These are phyloP conservation scores for Menidia menidia DNA, from an alignment of 2,797 vertebrate genomes.

Conservation along the genomic window DNA sequence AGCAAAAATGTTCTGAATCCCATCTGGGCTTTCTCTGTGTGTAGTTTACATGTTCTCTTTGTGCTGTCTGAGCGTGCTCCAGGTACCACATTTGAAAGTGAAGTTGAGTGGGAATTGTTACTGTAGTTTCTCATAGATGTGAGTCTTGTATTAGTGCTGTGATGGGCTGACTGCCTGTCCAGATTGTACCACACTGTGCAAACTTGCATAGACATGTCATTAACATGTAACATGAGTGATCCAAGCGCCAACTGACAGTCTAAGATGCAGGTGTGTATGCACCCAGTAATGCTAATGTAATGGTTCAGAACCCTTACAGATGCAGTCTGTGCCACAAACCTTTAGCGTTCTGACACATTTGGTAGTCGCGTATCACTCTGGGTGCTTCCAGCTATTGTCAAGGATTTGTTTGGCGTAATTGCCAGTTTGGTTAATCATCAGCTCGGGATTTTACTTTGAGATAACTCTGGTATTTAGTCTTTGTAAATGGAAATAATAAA, in stretches of 20 bases:
- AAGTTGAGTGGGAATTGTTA: background rate
- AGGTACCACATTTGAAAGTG: background rate
- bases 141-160: background rate
- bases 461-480: background rate
- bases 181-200: background rate
- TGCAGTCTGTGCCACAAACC: background rate
- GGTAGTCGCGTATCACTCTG: background rate
- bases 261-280: background rate
- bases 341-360: background rate
- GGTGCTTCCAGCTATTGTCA: background rate
- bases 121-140: background rate
- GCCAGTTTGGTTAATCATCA: background rate
- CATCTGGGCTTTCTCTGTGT: background rate
- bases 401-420: background rate
- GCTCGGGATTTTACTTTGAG: background rate
- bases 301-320: background rate
- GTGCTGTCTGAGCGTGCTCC: background rate
- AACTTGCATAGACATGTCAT: background rate
- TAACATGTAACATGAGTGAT: background rate
- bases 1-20: constrained; percentile 3
- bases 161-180: background rate
- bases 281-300: too few relatives aligned
- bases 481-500: background rate
- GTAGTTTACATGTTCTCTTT: background rate
- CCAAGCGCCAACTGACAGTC: too few relatives aligned